Conservation (phyloP, 2,113 vertebrate species). For the Colossoma macropomum region DNA sequence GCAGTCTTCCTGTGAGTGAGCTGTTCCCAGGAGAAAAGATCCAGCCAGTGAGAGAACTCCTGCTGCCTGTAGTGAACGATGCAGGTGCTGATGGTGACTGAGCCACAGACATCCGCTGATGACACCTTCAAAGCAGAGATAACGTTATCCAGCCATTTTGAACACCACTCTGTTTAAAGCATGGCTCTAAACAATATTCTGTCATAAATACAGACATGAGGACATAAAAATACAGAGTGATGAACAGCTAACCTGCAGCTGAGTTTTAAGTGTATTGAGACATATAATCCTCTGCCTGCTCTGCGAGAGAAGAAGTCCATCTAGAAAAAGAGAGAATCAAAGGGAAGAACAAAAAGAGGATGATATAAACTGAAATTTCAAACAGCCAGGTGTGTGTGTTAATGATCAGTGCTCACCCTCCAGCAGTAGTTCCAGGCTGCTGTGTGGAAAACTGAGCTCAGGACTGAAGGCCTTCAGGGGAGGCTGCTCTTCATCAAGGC, state of each 20-base stretch:
- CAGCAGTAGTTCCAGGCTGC: constrained; percentile 86
- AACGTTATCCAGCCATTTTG: not conserved
- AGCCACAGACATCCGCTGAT: constrained; percentile 86
- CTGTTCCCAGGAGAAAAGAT: constrained; percentile 84
- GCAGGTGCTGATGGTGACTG: constrained; percentile 88
- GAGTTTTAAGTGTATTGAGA: constrained; percentile 87
- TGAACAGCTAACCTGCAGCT: constrained; percentile 79
- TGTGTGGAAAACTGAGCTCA: constrained; percentile 88
- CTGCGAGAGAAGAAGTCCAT: constrained; percentile 95
- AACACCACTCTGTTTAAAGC: not conserved
- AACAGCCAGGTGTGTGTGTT: constrained; percentile 5
- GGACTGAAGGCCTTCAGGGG: constrained; percentile 87
- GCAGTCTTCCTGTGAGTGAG: constrained; percentile 69
- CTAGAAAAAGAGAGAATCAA: constrained; percentile 67
- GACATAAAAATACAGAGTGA: not conserved
- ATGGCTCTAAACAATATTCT: not conserved
- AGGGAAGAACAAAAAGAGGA: not conserved
- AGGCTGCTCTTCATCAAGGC: constrained; percentile 85
- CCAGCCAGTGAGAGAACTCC: constrained; percentile 94
- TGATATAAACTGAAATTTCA: not conserved
- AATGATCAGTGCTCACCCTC: constrained; percentile 78
- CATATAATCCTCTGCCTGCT: constrained; percentile 95
- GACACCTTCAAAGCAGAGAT: constrained; percentile 81
- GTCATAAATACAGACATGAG: not conserved
- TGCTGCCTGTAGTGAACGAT: constrained; percentile 97